These are phyloP conservation scores for Aix galericulata DNA, from an alignment of 2,113 vertebrate species.

Conservation along the genomic window DNA sequence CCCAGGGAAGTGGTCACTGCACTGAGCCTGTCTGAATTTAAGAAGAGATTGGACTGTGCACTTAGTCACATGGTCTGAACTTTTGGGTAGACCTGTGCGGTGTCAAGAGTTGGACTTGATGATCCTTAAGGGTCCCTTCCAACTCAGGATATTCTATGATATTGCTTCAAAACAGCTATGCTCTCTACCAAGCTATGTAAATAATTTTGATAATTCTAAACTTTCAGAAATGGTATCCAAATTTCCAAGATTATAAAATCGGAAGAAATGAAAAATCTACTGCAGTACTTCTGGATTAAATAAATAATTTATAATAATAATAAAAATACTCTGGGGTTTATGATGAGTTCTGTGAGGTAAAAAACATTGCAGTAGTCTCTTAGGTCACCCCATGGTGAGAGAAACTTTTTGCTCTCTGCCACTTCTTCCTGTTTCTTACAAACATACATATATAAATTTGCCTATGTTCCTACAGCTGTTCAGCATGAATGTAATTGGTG, in stretches of 20 bases:
- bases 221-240: neutral
- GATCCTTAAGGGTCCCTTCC: too few species aligned
- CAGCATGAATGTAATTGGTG: neutral
- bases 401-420: neutral
- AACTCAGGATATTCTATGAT: too few species aligned
- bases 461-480: neutral
- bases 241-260: neutral
- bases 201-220: neutral
- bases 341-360: neutral
- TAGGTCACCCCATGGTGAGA: neutral
- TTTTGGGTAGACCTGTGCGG: too few species aligned
- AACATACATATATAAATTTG: neutral
- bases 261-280: neutral
- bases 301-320: neutral
- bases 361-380: neutral
- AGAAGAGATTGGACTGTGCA: too few species aligned
- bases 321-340: neutral
- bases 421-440: neutral
- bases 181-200: neutral
- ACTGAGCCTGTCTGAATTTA: too few species aligned
- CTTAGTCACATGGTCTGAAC: too few species aligned
- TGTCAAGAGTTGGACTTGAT: too few species aligned
- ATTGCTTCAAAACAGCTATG: neutral
- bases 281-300: neutral
- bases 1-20: too few species aligned